phyloP scores from a whole-genome alignment of 1,140 invertebrate genomes.

The Babylonia areolata region DNA sequence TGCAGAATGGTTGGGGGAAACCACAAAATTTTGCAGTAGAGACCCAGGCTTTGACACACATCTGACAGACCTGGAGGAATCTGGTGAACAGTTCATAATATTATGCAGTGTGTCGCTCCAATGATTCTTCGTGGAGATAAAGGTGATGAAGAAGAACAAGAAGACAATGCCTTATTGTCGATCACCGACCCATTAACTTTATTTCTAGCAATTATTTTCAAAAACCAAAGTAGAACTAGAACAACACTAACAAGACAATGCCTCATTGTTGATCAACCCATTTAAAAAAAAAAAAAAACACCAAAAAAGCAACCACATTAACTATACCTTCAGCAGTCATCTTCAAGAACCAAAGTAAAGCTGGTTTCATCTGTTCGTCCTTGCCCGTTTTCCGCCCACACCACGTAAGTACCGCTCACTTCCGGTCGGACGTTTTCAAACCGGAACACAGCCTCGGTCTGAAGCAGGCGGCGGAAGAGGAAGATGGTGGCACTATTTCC shows the following conservation, averaged over 20 bases:
- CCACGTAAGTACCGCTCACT: not conserved
- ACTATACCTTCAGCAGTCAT: not conserved
- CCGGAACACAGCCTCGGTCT: slow-evolving; percentile 20
- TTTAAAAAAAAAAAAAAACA: too few species aligned
- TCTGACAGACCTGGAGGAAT: too few species aligned
- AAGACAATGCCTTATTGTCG: not conserved
- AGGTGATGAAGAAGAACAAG: not conserved
- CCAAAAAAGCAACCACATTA: not conserved
- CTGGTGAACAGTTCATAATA: too few species aligned
- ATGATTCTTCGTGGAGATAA: too few species aligned
- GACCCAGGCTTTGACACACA: too few species aligned
- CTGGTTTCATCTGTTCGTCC: not conserved
- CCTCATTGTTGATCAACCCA: not conserved
- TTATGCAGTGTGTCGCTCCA: too few species aligned
- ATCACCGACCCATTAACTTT: not conserved
- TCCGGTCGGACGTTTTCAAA: not conserved
- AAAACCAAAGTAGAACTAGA: not conserved
- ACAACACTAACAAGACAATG: not conserved
- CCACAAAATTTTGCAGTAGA: too few species aligned
- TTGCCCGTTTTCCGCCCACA: not conserved
- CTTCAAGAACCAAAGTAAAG: not conserved
- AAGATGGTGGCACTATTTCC: not conserved
- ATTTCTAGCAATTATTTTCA: not conserved
- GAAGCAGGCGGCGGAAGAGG: not conserved
- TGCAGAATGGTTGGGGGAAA: too few species aligned